These are phyloP conservation scores for Drosophila insularis DNA, from an alignment of 1,140 invertebrate genomes.

Conservation along the genomic window DNA sequence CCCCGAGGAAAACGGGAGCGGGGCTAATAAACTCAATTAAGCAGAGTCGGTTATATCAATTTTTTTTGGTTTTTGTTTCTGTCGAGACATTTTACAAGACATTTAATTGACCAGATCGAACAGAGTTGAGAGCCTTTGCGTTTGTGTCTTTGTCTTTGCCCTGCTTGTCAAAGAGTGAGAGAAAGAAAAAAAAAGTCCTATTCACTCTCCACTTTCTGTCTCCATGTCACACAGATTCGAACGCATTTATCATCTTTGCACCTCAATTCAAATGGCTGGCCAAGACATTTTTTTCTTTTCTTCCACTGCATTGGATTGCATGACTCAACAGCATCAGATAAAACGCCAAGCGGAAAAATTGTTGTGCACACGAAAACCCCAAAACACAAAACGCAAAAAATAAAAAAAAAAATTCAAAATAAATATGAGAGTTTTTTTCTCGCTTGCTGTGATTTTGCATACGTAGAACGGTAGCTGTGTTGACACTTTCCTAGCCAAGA, in stretches of 20 bases:
- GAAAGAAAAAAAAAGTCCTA: neutral
- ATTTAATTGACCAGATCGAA: conserved; percentile 66
- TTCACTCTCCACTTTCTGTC: neutral
- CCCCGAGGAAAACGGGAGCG: neutral
- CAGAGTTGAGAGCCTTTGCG: conserved; percentile 42
- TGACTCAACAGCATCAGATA: conserved; percentile 77
- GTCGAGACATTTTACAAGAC: conserved; percentile 50
- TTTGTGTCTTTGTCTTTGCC: neutral
- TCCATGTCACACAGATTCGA: conserved; percentile 55
- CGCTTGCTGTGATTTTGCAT: conserved; percentile 19
- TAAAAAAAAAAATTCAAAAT: conserved; percentile 10
- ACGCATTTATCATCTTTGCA: conserved; percentile 79
- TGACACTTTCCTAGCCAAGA: conserved; percentile 66
- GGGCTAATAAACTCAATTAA: conserved; percentile 78
- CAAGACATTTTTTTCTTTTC: conserved; percentile 31
- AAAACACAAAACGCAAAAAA: neutral
- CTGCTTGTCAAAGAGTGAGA: too few species aligned
- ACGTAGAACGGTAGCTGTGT: conserved; percentile 76
- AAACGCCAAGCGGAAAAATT: conserved; percentile 61
- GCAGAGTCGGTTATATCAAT: conserved; percentile 26
- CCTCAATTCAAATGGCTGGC: conserved; percentile 75
- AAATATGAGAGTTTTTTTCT: conserved; percentile 64
- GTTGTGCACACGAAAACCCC: conserved; percentile 50
- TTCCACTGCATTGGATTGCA: conserved; percentile 45
- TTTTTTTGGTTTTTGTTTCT: conserved; percentile 16